These are phyloP conservation scores for Pseudorhombus dupliciocellatus DNA, from an alignment of 2,113 vertebrate genomes.

Conservation along the genomic window DNA sequence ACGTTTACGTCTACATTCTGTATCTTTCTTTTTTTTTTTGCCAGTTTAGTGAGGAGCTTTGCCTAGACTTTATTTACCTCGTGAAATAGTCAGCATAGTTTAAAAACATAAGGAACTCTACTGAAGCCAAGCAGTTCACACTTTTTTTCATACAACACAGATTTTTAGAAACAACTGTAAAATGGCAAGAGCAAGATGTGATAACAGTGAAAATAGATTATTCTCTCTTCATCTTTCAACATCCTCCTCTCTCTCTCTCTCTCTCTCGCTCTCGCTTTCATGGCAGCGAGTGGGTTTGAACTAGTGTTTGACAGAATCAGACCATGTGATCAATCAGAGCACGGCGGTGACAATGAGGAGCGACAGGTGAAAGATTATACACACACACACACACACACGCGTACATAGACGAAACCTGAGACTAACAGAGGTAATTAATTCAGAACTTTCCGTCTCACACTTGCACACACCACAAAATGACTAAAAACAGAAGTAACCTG, in stretches of 20 bases:
- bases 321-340: conserved; percentile 77
- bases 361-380: conserved; percentile 54
- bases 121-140: neutral
- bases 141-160: conserved; percentile 1
- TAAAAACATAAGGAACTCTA: neutral
- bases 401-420: conserved; percentile 29
- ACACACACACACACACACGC: conserved; percentile 13
- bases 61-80: neutral
- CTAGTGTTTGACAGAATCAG: conserved; percentile 72
- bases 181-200: conserved; percentile 16
- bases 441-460: neutral
- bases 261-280: neutral
- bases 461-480: conserved; percentile 18
- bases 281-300: conserved; percentile 38
- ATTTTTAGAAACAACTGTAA: conserved; percentile 14
- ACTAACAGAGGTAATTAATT: conserved; percentile 44
- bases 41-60: neutral
- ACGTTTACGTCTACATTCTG: too few relatives aligned
- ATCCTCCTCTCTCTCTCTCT: conserved; percentile 17
- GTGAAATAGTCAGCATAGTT: neutral
- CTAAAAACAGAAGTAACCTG: conserved; percentile 30
- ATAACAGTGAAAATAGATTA: conserved; percentile 37
- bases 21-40: neutral
- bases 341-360: conserved; percentile 50
- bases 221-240: conserved; percentile 8